Conservation (phyloP, 1,140 invertebrate species). For the Hestina assimilis region DNA sequence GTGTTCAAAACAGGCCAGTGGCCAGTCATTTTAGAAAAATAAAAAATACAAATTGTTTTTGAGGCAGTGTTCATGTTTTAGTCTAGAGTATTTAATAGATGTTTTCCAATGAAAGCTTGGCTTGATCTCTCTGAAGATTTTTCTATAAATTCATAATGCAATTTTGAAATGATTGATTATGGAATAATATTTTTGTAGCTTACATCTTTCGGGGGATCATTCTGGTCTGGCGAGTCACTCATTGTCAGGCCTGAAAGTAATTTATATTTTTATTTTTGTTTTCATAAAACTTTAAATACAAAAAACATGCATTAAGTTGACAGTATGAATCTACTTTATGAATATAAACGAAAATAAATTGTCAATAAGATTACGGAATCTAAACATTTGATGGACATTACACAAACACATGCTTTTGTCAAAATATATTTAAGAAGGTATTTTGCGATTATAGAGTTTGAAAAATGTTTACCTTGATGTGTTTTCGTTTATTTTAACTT, state of each 20-base stretch:
- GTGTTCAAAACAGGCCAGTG: no score
- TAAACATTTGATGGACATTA: not conserved
- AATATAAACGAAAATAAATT: not conserved
- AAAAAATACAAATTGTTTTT: no score
- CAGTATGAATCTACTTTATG: no score
- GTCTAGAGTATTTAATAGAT: no score
- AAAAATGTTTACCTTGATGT: slow-evolving; percentile 41
- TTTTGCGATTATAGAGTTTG: not conserved
- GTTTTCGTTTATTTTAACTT: not conserved
- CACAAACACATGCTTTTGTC: slow-evolving; percentile 19
- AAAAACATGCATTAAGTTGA: no score
- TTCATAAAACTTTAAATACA: no score
- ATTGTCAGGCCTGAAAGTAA: slow-evolving; percentile 28
- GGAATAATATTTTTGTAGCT: slow-evolving; percentile 26
- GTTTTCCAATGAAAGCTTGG: no score
- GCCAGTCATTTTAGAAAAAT: no score
- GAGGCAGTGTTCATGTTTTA: no score
- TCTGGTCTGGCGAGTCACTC: slow-evolving; percentile 62
- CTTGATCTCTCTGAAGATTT: no score
- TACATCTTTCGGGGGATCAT: slow-evolving; percentile 68
- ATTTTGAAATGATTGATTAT: not conserved
- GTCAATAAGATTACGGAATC: not conserved
- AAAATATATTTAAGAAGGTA: slow-evolving; percentile 10
- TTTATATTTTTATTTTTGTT: not conserved
- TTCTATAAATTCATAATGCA: no score